Evolutionary conservation across 2,113 vertebrate species (phyloP).

Genomic region (Chloropsis hardwickii): DNA sequence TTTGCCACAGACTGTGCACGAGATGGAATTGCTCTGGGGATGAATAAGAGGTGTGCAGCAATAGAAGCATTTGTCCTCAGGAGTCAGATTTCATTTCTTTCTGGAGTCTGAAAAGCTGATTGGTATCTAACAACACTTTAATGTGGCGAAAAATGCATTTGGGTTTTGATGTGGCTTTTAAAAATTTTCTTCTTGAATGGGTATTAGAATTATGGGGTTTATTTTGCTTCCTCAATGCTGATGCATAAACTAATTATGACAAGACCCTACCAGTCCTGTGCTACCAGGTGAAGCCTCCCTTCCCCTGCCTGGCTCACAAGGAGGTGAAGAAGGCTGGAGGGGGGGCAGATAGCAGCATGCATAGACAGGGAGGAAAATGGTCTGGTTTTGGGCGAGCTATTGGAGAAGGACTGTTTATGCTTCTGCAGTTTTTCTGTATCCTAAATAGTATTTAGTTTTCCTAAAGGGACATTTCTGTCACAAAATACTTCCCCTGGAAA

Average conservation of each 20-base stretch:
- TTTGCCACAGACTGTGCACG: not conserved
- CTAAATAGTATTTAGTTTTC: not conserved
- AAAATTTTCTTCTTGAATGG: not conserved
- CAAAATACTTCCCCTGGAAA: not conserved
- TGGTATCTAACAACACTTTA: not conserved
- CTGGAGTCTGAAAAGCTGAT: not conserved
- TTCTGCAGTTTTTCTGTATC: not conserved
- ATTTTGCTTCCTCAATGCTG: not conserved
- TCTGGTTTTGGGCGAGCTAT: not conserved
- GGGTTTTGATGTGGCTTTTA: not conserved
- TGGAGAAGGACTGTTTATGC: not conserved
- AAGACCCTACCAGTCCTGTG: not conserved
- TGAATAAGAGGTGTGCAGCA: not conserved
- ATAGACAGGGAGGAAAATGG: not conserved
- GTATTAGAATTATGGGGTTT: not conserved
- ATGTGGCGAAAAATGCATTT: not conserved
- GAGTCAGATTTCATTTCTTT: not conserved
- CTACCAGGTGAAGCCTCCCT: not conserved
- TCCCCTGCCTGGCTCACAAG: not conserved
- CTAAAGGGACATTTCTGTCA: not conserved
- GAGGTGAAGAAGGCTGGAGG: not conserved
- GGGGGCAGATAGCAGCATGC: not conserved
- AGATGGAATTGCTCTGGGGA: not conserved
- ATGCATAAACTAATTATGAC: not conserved
- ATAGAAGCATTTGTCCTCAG: not conserved